These are phyloP conservation scores for Apis cerana DNA, from an alignment of 1,140 invertebrate species.

Conservation along the genomic window DNA sequence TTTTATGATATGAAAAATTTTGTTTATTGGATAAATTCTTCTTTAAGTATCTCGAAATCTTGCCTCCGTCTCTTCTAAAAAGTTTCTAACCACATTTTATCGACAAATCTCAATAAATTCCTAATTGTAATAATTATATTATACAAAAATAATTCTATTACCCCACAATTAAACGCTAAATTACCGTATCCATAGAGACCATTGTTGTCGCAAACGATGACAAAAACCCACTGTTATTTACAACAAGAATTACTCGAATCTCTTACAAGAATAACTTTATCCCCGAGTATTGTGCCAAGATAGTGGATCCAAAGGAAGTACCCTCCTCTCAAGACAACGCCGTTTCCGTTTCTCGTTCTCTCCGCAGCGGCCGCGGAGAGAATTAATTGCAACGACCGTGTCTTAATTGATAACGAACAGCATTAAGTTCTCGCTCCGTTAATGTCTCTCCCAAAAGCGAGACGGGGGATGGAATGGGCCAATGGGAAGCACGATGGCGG, in stretches of 20 bases:
- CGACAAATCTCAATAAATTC: no score
- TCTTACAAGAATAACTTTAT: conserved; percentile 16
- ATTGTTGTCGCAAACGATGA: no score
- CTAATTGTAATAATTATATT: no score
- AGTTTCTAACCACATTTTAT: no score
- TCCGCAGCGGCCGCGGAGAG: conserved; percentile 52
- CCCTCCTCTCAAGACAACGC: conserved; percentile 48
- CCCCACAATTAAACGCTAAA: no score
- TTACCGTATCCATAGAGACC: no score
- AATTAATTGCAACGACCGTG: conserved; percentile 77
- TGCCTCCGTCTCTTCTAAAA: no score
- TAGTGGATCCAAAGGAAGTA: conserved; percentile 24
- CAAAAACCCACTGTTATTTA: no score
- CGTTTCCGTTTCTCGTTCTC: conserved; percentile 78
- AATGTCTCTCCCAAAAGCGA: conserved; percentile 32
- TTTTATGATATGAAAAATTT: no score
- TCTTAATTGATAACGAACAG: conserved; percentile 79
- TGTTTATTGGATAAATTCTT: no score
- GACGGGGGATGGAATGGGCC: not conserved
- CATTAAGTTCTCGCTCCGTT: conserved; percentile 69
- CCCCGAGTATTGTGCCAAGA: conserved; percentile 30
- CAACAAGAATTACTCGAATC: conserved; percentile 11
- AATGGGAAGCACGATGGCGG: not conserved
- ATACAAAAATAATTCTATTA: no score
- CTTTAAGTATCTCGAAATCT: no score